Percentiles rank a stretch among this genome's conserved stretches.
Conservation (phyloP, 2,888 invertebrate genomes). For the Ormyrus rosae region DNA sequence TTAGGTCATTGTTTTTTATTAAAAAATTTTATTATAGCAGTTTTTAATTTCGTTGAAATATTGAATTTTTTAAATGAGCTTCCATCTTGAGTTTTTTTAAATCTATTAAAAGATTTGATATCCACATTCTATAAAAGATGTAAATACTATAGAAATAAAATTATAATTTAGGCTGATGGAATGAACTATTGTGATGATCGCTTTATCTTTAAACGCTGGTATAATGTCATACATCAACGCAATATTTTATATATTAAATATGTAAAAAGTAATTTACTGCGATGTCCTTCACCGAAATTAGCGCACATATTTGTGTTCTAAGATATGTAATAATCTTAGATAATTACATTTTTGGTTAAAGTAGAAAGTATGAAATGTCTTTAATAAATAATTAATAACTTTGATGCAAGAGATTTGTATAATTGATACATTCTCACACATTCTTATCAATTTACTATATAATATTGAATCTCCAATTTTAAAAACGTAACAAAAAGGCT, state of each 20-base stretch:
- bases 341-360: constrained; percentile 5
- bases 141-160: constrained; percentile 12
- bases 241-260: constrained; percentile 27
- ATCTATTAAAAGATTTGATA: background rate
- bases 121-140: background rate
- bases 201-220: constrained; percentile 1
- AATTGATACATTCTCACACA: background rate
- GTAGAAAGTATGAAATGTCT: background rate
- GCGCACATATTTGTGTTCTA: constrained; percentile 26
- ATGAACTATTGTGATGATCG: constrained; percentile 23
- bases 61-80: background rate
- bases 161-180: constrained; percentile 21
- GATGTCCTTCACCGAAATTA: constrained; percentile 35
- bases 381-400: background rate
- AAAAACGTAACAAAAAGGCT: background rate
- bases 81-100: background rate
- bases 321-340: constrained; percentile 26
- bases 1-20: too few species aligned
- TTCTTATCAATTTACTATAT: background rate
- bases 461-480: constrained; percentile 26
- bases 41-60: too few species aligned
- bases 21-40: too few species aligned
- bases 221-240: constrained; percentile 2
- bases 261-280: background rate
- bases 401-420: too few species aligned